Evolutionary conservation across 1,140 invertebrate genomes (phyloP), one percentile per base, ranked within the genome.

Genomic region (Drosophila albomicans): DNA sequence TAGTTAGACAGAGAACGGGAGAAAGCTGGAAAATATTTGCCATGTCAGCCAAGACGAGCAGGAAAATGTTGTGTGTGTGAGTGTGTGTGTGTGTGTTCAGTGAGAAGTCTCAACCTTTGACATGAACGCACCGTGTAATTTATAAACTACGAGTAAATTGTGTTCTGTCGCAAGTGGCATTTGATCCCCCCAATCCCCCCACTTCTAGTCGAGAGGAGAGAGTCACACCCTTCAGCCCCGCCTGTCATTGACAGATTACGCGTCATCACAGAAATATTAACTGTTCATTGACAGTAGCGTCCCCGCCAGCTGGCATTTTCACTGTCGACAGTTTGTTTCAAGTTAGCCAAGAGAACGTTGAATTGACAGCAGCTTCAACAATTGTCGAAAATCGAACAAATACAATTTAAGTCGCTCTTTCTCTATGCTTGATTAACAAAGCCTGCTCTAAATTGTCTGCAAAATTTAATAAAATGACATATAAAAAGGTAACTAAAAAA

Each of bases 231-330:
- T 10, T 45, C 52, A 20, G 51, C 41, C 58, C 35, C 35, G 79
- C 38, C 84, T 88, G 77, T 89, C 81, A 79, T 61, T 88, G 85
- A 89, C 78, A 79, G 89, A 88, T 89, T 89, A 81, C 66, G 62
- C 68, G 72, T 81, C 78, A 88, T 88, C 81, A 81, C 70, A 79
- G 81, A 87, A 79, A 84, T 84, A 89, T 87, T 78, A 87, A 87
- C 82, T 88, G 82, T 86, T 88, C 69, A 87, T 88, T 80, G 82
- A 79, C 84, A 87, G 79, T 67, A 58, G 20, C 79, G 43, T 57
- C 62, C 30, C 30, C 15, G 52, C 28, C 46, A 38, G 2, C 57
- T 48, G 61, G 20, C 72, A 61, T 46, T 49, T 48, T 48, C 82
- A 43, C 82, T 75, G 79, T 73, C 82, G 70, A 68, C 75, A 62